These are phyloP conservation scores for Hedya salicella DNA, from an alignment of 2,888 invertebrate genomes.

Conservation along the genomic window DNA sequence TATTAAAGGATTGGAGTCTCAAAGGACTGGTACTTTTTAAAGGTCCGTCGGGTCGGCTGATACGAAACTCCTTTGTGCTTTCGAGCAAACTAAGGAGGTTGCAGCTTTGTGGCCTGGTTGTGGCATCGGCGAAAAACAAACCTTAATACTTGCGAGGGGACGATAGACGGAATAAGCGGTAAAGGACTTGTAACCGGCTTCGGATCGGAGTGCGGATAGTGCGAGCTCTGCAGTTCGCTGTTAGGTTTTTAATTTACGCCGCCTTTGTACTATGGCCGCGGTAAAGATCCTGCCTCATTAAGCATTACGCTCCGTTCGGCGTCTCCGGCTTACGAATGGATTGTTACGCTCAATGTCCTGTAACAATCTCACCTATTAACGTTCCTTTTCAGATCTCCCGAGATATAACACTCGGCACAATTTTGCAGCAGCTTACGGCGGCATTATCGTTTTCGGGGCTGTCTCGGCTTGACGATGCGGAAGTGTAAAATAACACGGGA, in stretches of 20 bases:
- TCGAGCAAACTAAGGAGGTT: conserved; percentile 79
- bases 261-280: conserved; percentile 50
- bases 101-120: conserved; percentile 71
- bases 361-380: conserved; percentile 60
- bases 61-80: conserved; percentile 77
- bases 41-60: conserved; percentile 72
- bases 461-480: conserved; percentile 31
- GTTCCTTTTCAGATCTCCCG: conserved; percentile 43
- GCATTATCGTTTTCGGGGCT: conserved; percentile 24
- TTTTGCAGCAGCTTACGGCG: conserved; percentile 12
- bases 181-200: conserved; percentile 28
- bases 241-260: conserved; percentile 52
- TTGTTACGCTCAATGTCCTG: conserved; percentile 66
- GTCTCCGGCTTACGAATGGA: conserved; percentile 52
- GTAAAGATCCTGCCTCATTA: conserved; percentile 65
- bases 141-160: conserved; percentile 35
- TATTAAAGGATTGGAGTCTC: conserved; percentile 82
- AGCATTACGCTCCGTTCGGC: conserved; percentile 58
- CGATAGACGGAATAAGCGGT: conserved; percentile 27
- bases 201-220: conserved; percentile 14
- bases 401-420: conserved; percentile 15
- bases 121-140: conserved; percentile 49
- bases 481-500: conserved; percentile 45
- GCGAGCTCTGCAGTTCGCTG: conserved; percentile 13
- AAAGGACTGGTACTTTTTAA: conserved; percentile 79